Evolutionary conservation across 2,113 vertebrate species (phyloP).

Genomic region (Phyllostomus hastatus): DNA sequence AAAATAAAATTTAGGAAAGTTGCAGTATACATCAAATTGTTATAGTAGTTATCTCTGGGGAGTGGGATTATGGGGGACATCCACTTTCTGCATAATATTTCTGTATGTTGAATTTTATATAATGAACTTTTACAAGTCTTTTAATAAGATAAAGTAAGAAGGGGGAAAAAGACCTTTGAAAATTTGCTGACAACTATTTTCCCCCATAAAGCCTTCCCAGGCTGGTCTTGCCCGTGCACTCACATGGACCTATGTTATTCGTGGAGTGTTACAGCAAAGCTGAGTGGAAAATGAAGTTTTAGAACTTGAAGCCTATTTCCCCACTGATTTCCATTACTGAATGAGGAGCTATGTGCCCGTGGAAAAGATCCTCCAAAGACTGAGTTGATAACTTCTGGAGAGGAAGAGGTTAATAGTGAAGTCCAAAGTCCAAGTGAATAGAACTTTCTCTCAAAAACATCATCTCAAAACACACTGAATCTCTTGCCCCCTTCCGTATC

Average conservation of each 20-base stretch:
- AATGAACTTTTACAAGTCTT: slow-evolving; percentile 44
- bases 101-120: slow-evolving; percentile 63
- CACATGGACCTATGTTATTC: slow-evolving; percentile 76
- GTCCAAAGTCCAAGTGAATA: slow-evolving; percentile 74
- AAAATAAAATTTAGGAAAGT: slow-evolving; percentile 73
- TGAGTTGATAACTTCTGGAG: slow-evolving; percentile 75
- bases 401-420: slow-evolving; percentile 76
- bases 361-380: slow-evolving; percentile 77
- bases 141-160: slow-evolving; percentile 46
- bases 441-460: slow-evolving; percentile 73
- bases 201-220: slow-evolving; percentile 76
- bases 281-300: slow-evolving; percentile 77
- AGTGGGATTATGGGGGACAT: slow-evolving; percentile 77
- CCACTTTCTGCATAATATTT: slow-evolving; percentile 70
- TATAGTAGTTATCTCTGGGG: slow-evolving; percentile 73
- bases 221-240: slow-evolving; percentile 72
- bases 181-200: slow-evolving; percentile 69
- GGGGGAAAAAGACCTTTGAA: slow-evolving; percentile 46
- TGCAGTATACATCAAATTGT: slow-evolving; percentile 71
- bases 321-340: slow-evolving; percentile 76
- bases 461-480: slow-evolving; percentile 54
- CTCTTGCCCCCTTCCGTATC: slow-evolving; percentile 47
- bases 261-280: slow-evolving; percentile 78
- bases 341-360: slow-evolving; percentile 75
- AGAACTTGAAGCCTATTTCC: slow-evolving; percentile 77